Conservation (phyloP, 2,797 vertebrate species). For the Anolis apletophallus region DNA sequence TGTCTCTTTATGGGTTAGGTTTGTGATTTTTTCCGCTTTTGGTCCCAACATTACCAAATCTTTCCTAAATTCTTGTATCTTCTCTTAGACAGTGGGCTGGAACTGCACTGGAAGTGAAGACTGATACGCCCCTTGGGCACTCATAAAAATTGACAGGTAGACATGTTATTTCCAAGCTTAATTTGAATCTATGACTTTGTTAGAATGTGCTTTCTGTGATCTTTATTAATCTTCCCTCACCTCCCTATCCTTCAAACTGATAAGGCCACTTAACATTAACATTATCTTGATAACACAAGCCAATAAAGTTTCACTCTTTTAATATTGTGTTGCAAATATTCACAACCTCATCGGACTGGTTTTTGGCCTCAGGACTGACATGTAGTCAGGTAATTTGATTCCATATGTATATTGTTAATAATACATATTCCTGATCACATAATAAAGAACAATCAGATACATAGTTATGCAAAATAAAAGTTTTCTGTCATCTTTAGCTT, state of each 20-base stretch:
- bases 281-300: neutral
- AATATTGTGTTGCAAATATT: neutral
- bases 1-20: no score
- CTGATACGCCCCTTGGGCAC: no score
- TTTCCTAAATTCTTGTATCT: neutral
- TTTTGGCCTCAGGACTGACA: neutral
- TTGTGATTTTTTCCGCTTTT: no score
- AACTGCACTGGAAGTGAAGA: neutral
- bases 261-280: neutral
- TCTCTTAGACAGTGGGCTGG: neutral
- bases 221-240: neutral
- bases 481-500: conserved; percentile 16
- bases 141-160: neutral
- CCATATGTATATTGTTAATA: conserved; percentile 7
- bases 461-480: neutral
- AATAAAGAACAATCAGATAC: neutral
- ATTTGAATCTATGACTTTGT: neutral
- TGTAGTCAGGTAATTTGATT: conserved; percentile 28
- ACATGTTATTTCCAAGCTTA: no score
- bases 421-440: neutral
- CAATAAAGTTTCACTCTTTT: neutral
- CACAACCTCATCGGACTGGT: neutral
- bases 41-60: no score
- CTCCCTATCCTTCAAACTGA: neutral
- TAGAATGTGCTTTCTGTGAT: neutral